These are phyloP conservation scores for Paramormyrops hopkinsi DNA, from an alignment of 2,797 vertebrate species.

Conservation along the genomic window DNA sequence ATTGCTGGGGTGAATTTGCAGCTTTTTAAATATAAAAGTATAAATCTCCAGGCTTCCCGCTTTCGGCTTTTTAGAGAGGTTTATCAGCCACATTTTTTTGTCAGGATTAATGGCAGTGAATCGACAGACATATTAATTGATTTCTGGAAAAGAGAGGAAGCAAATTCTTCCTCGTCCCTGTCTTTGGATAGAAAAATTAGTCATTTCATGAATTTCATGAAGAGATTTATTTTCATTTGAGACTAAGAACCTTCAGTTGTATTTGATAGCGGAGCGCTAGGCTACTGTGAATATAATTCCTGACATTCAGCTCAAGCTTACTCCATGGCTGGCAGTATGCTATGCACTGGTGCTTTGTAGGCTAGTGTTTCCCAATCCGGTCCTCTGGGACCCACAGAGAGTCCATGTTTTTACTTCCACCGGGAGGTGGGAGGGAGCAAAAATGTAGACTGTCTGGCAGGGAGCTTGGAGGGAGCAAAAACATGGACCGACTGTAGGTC, in stretches of 20 bases:
- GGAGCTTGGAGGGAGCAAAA: background rate
- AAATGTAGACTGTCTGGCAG: background rate
- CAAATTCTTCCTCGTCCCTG: background rate
- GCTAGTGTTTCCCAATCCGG: background rate
- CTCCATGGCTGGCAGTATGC: background rate
- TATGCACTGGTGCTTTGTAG: background rate
- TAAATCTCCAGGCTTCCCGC: background rate
- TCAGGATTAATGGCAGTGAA: background rate
- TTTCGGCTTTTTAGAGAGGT: background rate
- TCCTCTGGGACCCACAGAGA: background rate
- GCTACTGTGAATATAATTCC: background rate
- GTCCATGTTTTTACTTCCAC: background rate
- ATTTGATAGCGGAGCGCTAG: background rate
- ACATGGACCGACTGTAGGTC: background rate
- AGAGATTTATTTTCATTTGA: background rate
- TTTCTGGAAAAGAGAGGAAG: background rate
- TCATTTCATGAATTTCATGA: background rate
- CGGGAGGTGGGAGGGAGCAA: background rate
- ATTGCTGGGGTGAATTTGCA: background rate
- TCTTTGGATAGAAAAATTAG: background rate
- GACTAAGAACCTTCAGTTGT: background rate
- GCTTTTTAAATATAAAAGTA: constrained; percentile 8
- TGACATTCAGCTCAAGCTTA: background rate
- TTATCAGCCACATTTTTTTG: background rate
- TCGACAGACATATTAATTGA: background rate